These are phyloP conservation scores for Margarornis squamiger DNA, from an alignment of 2,797 vertebrate genomes.

Conservation along the genomic window DNA sequence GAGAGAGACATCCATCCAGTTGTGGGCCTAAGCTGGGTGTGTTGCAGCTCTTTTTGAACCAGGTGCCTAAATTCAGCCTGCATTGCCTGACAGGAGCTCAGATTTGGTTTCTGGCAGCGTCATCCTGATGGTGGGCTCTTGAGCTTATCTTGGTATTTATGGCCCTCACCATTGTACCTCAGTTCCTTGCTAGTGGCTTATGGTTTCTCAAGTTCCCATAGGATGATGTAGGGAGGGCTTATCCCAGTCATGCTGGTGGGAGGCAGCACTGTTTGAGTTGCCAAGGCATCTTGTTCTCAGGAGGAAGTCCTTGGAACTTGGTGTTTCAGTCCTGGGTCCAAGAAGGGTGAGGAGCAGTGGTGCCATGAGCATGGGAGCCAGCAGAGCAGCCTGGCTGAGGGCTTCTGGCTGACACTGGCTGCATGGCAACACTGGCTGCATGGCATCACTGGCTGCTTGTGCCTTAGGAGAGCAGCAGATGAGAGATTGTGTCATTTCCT, in stretches of 20 bases:
- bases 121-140: neutral
- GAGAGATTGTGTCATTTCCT: neutral
- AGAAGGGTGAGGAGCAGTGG: neutral
- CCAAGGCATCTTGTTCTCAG: accelerated
- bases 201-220: neutral
- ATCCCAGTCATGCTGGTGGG: accelerated
- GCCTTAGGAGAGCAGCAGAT: neutral
- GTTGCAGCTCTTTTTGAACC: neutral
- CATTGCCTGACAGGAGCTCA: neutral
- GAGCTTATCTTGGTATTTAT: neutral
- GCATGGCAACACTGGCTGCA: too few relatives aligned
- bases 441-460: neutral
- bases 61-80: neutral
- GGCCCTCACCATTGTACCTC: neutral
- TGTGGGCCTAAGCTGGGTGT: neutral
- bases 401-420: neutral
- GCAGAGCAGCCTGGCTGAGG: neutral
- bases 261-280: neutral
- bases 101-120: neutral
- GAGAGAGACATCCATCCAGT: neutral
- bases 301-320: neutral
- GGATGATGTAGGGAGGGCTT: neutral
- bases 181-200: neutral
- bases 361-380: neutral
- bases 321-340: neutral